Percentiles rank a stretch among this genome's conserved stretches.
These are phyloP conservation scores for Phoxinus dragarum DNA, from an alignment of 2,797 vertebrate genomes.

Conservation along the genomic window DNA sequence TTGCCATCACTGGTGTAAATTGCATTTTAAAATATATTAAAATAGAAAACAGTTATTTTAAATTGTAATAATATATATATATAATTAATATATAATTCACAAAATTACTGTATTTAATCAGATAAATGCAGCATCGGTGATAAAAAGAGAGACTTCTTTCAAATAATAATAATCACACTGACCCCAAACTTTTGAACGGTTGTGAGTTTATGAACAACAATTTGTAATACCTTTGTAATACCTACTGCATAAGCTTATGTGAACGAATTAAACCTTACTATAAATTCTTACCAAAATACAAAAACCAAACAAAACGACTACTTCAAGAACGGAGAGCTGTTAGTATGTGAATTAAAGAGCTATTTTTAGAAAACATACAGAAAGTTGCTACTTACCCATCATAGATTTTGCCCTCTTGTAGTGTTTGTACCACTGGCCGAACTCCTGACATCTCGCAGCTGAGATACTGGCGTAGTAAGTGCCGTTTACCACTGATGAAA, in stretches of 20 bases:
- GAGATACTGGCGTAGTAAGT: constrained; percentile 99
- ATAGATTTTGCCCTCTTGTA: constrained; percentile 99
- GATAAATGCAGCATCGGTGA: neutral
- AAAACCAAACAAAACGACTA: neutral
- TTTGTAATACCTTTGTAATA: neutral
- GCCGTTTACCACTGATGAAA: constrained; percentile 98
- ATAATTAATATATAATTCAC: neutral
- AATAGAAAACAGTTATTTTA: neutral
- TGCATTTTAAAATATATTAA: neutral
- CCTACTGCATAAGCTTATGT: neutral
- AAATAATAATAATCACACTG: neutral
- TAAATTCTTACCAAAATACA: neutral
- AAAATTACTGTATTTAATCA: neutral
- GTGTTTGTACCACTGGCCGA: constrained; percentile 99
- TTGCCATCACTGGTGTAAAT: neutral
- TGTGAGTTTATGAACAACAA: neutral
- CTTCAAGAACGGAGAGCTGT: neutral
- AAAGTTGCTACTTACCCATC: constrained; percentile 30
- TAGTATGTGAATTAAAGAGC: neutral
- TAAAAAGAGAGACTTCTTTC: neutral
- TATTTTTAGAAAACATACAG: neutral
- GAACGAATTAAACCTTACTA: neutral
- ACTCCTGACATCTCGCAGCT: constrained; percentile 97
- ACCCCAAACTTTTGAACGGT: neutral
- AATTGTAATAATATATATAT: neutral